Evolutionary conservation across 37 sponge, comb jelly and placozoan species (phyloP).

Genomic region (Crambe crambe): DNA sequence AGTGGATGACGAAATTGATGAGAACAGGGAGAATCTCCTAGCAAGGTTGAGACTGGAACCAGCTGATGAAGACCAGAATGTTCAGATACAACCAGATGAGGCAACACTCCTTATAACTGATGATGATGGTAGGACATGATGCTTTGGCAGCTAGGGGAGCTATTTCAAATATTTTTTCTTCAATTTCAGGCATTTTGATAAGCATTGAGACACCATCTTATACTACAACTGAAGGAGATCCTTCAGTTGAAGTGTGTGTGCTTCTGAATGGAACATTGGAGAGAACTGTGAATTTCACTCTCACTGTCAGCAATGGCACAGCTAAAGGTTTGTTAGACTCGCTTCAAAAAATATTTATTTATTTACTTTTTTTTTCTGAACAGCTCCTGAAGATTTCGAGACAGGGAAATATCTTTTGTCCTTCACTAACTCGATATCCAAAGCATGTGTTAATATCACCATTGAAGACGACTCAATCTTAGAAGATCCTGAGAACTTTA

Average conservation of each 20-base stretch:
- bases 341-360: too few species aligned
- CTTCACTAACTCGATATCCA: not conserved
- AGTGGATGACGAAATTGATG: not conserved
- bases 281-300: too few species aligned
- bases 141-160: too few species aligned
- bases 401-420: not conserved
- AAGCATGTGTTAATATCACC: not conserved
- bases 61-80: not conserved
- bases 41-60: not conserved
- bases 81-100: slow-evolving; percentile 2
- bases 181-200: too few species aligned
- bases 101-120: not conserved
- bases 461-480: slow-evolving; percentile 8
- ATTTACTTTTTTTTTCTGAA: not conserved
- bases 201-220: too few species aligned
- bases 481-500: slow-evolving; percentile 4
- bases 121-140: slow-evolving; percentile 6
- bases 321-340: too few species aligned
- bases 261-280: too few species aligned
- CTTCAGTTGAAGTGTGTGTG: too few species aligned
- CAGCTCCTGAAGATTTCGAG: slow-evolving; percentile 4
- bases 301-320: too few species aligned
- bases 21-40: not conserved
- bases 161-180: too few species aligned
- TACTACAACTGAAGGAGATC: too few species aligned